Percentiles rank a stretch among this genome's conserved stretches.
Conservation (phyloP, 2,888 invertebrate genomes). For the Allolobophora icterica region DNA sequence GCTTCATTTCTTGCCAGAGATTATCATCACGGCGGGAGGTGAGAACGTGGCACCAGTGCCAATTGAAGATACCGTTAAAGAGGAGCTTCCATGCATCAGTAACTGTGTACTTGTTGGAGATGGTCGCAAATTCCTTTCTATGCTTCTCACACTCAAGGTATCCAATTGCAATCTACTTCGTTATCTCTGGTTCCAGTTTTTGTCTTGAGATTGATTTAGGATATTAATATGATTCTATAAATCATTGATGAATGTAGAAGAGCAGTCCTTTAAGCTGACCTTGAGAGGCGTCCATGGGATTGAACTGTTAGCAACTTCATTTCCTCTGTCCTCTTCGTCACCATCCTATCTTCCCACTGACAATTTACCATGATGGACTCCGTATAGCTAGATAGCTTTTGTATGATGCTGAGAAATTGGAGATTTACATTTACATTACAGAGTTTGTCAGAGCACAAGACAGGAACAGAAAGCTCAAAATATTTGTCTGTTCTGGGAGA, state of each 20-base stretch:
- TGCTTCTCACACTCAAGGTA: constrained; percentile 84
- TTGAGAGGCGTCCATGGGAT: no score
- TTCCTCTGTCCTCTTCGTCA: no score
- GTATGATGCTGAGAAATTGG: no score
- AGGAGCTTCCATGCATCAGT: constrained; percentile 76
- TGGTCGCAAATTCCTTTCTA: constrained; percentile 81
- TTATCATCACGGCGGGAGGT: constrained; percentile 91
- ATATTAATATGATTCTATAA: neutral
- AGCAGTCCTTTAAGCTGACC: no score
- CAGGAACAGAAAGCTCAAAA: no score
- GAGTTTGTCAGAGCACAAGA: no score
- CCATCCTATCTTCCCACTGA: no score
- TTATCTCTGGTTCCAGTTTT: neutral
- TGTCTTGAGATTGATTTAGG: neutral
- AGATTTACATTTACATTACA: no score
- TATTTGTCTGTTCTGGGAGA: neutral
- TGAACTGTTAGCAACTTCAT: no score
- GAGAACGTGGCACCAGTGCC: constrained; percentile 86
- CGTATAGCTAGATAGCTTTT: no score
- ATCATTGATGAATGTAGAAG: no score
- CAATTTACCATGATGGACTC: no score
- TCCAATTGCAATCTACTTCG: neutral
- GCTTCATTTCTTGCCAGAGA: constrained; percentile 69
- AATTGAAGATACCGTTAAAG: constrained; percentile 82
- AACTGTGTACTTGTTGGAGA: constrained; percentile 87